These are phyloP conservation scores for Cynaeus angustus DNA, from an alignment of 2,888 invertebrate species.

Conservation along the genomic window DNA sequence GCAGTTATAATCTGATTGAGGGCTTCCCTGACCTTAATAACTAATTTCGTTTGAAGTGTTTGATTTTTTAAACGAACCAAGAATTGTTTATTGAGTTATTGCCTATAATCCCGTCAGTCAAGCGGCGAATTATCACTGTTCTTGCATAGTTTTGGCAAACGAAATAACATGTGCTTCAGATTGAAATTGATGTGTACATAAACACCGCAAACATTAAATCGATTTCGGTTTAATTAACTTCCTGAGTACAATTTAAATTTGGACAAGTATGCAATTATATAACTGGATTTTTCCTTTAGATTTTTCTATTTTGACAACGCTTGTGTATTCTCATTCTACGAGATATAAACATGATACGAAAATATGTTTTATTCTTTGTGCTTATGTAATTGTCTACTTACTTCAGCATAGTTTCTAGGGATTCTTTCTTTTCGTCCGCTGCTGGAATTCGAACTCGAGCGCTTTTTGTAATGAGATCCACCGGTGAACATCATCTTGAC, in stretches of 20 bases:
- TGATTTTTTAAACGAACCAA: no score
- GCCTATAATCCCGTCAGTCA: background rate
- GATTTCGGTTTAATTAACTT: slow-evolving; percentile 27
- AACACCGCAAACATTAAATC: slow-evolving; percentile 30
- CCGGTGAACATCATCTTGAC: slow-evolving; percentile 82
- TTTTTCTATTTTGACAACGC: background rate
- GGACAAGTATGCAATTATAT: background rate
- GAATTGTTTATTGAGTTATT: no score
- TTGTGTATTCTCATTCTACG: slow-evolving; percentile 30
- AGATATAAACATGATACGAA: slow-evolving; percentile 37
- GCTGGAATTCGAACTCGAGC: slow-evolving; percentile 68
- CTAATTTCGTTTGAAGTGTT: slow-evolving; percentile 11
- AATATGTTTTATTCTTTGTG: background rate
- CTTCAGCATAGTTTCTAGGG: slow-evolving; percentile 53
- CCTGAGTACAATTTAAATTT: background rate
- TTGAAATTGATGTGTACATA: slow-evolving; percentile 32
- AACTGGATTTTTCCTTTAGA: background rate
- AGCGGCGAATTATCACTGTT: background rate
- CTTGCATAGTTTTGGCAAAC: slow-evolving; percentile 22
- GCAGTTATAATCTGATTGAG: slow-evolving; percentile 13
- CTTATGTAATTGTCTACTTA: slow-evolving; percentile 8
- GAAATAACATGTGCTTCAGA: slow-evolving; percentile 33
- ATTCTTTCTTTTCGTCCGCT: slow-evolving; percentile 65
- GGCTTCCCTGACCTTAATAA: slow-evolving; percentile 29
- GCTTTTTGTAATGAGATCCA: slow-evolving; percentile 77